Evolutionary conservation across 2,888 invertebrate genomes (phyloP).

Genomic region (Ashinkailepas kermadecensis): DNA sequence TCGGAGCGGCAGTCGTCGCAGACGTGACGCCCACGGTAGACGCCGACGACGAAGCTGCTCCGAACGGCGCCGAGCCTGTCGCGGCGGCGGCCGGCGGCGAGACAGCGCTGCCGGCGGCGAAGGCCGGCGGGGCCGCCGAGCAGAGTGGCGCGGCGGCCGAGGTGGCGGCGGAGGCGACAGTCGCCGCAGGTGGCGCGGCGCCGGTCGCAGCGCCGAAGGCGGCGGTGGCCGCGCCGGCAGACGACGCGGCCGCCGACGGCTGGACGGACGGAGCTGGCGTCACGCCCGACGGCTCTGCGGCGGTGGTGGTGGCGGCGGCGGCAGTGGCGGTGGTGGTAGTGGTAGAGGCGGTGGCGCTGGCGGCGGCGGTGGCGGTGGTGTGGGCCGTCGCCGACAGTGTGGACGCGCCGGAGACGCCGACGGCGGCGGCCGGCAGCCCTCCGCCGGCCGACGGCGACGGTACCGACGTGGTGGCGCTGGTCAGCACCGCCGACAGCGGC

Average conservation of each 20-base stretch:
- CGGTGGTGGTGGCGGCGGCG: background rate
- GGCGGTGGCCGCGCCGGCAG: background rate
- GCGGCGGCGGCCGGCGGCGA: background rate
- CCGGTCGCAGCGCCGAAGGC: background rate
- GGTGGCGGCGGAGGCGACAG: background rate
- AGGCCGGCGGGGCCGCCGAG: background rate
- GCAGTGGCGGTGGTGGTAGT: background rate
- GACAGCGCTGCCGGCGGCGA: background rate
- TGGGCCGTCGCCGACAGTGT: background rate
- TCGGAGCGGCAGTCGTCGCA: background rate
- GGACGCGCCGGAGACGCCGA: background rate
- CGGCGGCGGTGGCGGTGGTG: background rate
- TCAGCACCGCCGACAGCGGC: background rate
- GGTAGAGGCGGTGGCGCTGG: background rate
- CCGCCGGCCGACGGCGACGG: background rate
- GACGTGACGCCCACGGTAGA: background rate
- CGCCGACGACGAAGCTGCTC: background rate
- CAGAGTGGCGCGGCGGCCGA: background rate
- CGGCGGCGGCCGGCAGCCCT: background rate
- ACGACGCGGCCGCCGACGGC: no score
- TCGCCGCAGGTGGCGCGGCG: background rate
- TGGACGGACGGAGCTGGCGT: no score
- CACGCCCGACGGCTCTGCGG: background rate
- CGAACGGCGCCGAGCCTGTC: background rate
- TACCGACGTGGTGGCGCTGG: background rate